These are phyloP conservation scores for Aphyosemion australe DNA, from an alignment of 2,113 vertebrate genomes.

Conservation along the genomic window DNA sequence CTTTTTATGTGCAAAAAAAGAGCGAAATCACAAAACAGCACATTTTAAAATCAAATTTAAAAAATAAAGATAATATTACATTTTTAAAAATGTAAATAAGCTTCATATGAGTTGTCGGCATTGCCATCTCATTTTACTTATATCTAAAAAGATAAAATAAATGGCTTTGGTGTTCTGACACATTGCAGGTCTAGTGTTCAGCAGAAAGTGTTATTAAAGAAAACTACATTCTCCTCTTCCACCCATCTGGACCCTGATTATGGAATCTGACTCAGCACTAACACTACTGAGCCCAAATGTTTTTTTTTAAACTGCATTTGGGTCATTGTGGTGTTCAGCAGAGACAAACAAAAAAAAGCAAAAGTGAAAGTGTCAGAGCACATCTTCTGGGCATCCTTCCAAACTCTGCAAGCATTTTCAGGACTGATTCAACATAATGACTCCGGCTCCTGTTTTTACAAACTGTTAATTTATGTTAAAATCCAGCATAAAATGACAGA, in stretches of 20 bases:
- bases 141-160: neutral
- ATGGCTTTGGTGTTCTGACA: neutral
- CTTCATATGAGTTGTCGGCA: too few species aligned
- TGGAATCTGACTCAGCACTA: conserved; percentile 13
- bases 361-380: conserved; percentile 1
- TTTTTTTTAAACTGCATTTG: conserved; percentile 2
- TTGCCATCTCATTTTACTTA: neutral
- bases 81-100: too few species aligned
- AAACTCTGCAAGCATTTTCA: conserved; percentile 2
- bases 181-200: neutral
- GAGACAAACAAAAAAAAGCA: neutral
- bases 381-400: conserved; percentile 8
- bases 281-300: neutral
- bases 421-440: neutral
- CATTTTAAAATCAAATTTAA: too few species aligned
- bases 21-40: too few species aligned
- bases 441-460: neutral
- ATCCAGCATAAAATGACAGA: neutral
- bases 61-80: too few species aligned
- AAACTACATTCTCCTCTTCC: neutral
- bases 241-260: neutral
- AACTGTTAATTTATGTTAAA: neutral
- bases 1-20: too few species aligned
- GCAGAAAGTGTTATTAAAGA: neutral
- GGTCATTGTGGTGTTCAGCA: neutral